Base-by-base conservation (phyloP, 2,113 vertebrate species). In the Microtus pennsylvanicus region DNA sequence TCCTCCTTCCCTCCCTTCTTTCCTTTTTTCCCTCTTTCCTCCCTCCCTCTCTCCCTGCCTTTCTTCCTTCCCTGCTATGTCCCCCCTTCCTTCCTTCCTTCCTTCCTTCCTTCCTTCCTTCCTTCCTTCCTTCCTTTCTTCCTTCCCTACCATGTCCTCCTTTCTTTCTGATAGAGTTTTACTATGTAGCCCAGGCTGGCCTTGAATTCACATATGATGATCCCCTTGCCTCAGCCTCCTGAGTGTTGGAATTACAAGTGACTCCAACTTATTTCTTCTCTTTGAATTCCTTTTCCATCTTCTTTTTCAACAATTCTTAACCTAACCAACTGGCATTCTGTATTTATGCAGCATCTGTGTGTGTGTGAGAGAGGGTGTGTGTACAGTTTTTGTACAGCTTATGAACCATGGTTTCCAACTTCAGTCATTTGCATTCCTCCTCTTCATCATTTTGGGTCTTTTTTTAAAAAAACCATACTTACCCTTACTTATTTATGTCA, bases 271-370 rank as follows among this genome's bases (percentile, higher is more conserved):
- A 85, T 3, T 93, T 85, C 50, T 82, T 89, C 69, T n/a, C 21
- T 70, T 94, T 94, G n/a, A 13, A 58, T 82, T 82, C 11, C 19
- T 21, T 82, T 55, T 70, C 17, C 69, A 61, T 93, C 7, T 26
- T 88, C 69, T 22, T 42, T 91, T 93, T 89, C 65, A 93, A 72
- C 87, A 95, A 65, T n/a, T 13, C 74, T 45, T 76, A 45, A 11
- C 38, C 10, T 45, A 45, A 78, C 1, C 47, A 28, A 4, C 52
- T 77, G n/a, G 33, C 50, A 33, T 69, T 75, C 30, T 70, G 2
- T 87, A 63, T 67, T 42, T 7, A 55, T 81, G 17, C 24, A 80
- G 50, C 12, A 21, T 58, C 10, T 45, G 38, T 42, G n/a, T 74
- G n/a, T 38, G n/a, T 5, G 69, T 8, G 3, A 33, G 77, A 35